Evolutionary conservation across 2,888 invertebrate genomes (phyloP).

Genomic region (Cheilosia variabilis): DNA sequence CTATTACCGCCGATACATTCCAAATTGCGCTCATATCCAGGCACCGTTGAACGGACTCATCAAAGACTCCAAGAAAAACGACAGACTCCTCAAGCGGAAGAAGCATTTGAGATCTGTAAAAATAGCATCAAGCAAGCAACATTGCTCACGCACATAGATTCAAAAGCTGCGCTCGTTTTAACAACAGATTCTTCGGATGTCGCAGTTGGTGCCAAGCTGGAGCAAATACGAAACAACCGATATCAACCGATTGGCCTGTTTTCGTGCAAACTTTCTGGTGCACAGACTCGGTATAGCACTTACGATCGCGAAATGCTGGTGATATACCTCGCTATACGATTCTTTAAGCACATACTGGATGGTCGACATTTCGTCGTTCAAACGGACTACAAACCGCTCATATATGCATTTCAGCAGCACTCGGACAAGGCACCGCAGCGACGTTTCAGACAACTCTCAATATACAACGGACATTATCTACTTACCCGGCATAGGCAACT

Average conservation of each 20-base stretch:
- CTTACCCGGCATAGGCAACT: conserved; percentile 29
- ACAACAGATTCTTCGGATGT: conserved; percentile 31
- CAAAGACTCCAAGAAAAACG: no score
- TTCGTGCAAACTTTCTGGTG: conserved; percentile 16
- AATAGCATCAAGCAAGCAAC: conserved; percentile 6
- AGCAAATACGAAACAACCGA: no score
- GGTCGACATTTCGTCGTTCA: conserved; percentile 32
- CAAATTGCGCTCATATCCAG: no score
- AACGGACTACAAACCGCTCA: conserved; percentile 34
- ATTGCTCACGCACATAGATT: conserved; percentile 1
- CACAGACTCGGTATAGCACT: conserved; percentile 22
- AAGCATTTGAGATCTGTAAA: conserved; percentile 27
- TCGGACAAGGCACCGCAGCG: no score
- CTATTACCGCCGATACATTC: no score
- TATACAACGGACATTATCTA: conserved; percentile 43
- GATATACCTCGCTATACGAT: conserved; percentile 29
- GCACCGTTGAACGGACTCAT: no score
- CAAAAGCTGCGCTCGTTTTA: conserved; percentile 4
- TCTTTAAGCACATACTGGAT: conserved; percentile 32
- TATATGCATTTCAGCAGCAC: conserved; percentile 17
- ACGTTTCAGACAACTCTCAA: conserved; percentile 31
- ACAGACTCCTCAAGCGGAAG: conserved; percentile 4
- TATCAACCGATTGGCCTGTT: conserved; percentile 13
- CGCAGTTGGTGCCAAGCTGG: conserved; percentile 33
- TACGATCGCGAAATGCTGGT: conserved; percentile 9